Conservation (phyloP, 1,140 invertebrate genomes). For the Eueides isabella region DNA sequence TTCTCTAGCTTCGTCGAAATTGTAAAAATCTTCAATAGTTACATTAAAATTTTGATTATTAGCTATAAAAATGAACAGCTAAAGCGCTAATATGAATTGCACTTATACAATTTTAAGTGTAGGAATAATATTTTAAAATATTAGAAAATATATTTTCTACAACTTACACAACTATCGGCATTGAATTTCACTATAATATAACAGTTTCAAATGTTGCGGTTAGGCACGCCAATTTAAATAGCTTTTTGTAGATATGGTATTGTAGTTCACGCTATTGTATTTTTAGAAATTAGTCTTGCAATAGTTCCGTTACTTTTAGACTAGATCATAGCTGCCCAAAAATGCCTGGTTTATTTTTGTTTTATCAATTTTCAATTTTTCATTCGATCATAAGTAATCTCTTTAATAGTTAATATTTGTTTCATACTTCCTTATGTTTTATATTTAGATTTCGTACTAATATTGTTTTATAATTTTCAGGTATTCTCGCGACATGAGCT, state of each 20-base stretch:
- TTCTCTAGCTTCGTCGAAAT: too few species aligned
- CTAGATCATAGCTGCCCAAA: background rate
- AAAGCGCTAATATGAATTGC: too few species aligned
- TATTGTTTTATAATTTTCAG: constrained; percentile 62
- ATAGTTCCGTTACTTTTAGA: background rate
- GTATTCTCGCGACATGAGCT: constrained; percentile 82
- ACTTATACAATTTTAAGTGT: too few species aligned
- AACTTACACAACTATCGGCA: constrained; percentile 6
- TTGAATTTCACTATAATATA: constrained; percentile 17
- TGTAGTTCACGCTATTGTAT: constrained; percentile 3
- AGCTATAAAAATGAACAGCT: too few species aligned
- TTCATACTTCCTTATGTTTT: background rate
- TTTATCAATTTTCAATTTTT: background rate
- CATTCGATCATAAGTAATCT: background rate
- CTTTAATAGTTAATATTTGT: background rate
- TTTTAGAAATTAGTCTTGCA: constrained; percentile 10
- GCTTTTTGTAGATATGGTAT: constrained; percentile 12
- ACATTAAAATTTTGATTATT: too few species aligned
- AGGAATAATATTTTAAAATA: background rate
- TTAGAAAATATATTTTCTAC: background rate
- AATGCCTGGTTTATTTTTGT: background rate
- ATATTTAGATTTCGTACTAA: background rate
- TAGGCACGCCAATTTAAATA: constrained; percentile 16
- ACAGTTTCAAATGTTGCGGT: constrained; percentile 12
- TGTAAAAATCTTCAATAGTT: too few species aligned